phyloP scores from a whole-genome alignment of 2,888 invertebrate genomes.

The Nymphalis polychloros region DNA sequence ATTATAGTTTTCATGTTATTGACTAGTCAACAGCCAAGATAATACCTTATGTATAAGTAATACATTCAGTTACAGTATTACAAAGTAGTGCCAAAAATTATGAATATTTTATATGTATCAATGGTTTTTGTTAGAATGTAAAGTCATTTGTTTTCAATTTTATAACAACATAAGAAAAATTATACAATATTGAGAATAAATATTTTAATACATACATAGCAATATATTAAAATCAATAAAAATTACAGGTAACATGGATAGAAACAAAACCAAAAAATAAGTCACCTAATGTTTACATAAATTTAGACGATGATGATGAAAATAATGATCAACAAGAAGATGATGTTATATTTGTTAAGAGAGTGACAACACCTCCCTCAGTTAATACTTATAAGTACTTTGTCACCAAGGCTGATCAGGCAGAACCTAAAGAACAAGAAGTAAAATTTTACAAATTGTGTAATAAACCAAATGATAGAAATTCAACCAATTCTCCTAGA shows the following conservation, averaged over 20 bases:
- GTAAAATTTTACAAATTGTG: slow-evolving; percentile 58
- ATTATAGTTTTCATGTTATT: no score
- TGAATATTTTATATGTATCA: no score
- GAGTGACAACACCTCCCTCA: slow-evolving; percentile 57
- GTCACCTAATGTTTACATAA: slow-evolving; percentile 61
- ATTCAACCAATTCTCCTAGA: slow-evolving; percentile 54
- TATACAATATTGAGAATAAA: neutral
- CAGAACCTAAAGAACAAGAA: slow-evolving; percentile 47
- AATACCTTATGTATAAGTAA: no score
- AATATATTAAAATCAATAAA: neutral
- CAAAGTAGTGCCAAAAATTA: no score
- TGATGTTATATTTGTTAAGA: slow-evolving; percentile 71
- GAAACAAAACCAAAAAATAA: slow-evolving; percentile 55
- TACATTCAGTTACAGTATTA: no score
- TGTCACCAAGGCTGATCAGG: slow-evolving; percentile 47
- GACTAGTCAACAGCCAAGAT: no score
- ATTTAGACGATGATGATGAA: slow-evolving; percentile 59
- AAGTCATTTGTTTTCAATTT: no score
- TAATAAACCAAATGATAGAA: slow-evolving; percentile 55
- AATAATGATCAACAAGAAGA: slow-evolving; percentile 53
- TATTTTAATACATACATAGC: neutral
- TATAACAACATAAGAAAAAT: no score
- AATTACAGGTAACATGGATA: slow-evolving; percentile 63
- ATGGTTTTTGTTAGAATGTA: no score
- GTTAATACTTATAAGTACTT: slow-evolving; percentile 61